phyloP scores from a whole-genome alignment of 1,140 invertebrate species.

The Phenacoccus solenopsis region DNA sequence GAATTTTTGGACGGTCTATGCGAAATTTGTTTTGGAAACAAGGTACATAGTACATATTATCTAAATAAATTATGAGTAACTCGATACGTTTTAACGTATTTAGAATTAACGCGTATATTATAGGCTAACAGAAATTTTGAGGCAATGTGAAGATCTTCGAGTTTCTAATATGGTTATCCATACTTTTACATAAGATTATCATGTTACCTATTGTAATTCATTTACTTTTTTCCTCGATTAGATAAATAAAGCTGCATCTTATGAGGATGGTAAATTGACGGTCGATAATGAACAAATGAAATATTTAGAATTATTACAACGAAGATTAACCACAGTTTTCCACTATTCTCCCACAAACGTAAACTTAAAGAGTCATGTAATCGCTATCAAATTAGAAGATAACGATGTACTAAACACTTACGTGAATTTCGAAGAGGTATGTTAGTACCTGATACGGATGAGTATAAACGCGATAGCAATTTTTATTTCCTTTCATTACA shows the following conservation, averaged over 20 bases:
- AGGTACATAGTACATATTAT: neutral
- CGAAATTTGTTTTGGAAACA: neutral
- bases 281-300: neutral
- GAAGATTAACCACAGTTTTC: neutral
- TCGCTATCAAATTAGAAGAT: neutral
- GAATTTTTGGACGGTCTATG: neutral
- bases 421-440: constrained; percentile 21
- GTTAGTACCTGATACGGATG: no score
- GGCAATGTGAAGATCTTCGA: no score
- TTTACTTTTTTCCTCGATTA: neutral
- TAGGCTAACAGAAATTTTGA: no score
- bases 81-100: neutral
- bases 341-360: neutral
- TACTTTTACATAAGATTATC: no score
- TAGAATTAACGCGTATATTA: no score
- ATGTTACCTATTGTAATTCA: no score
- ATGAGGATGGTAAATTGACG: neutral
- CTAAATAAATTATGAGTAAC: no score
- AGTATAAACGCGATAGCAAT: no score
- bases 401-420: constrained; percentile 16
- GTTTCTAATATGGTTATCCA: no score
- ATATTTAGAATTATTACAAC: neutral
- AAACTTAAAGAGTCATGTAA: neutral
- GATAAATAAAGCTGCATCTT: neutral
- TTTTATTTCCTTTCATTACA: no score